Conservation (phyloP, 2,888 invertebrate species). For the Steromphala cineraria region DNA sequence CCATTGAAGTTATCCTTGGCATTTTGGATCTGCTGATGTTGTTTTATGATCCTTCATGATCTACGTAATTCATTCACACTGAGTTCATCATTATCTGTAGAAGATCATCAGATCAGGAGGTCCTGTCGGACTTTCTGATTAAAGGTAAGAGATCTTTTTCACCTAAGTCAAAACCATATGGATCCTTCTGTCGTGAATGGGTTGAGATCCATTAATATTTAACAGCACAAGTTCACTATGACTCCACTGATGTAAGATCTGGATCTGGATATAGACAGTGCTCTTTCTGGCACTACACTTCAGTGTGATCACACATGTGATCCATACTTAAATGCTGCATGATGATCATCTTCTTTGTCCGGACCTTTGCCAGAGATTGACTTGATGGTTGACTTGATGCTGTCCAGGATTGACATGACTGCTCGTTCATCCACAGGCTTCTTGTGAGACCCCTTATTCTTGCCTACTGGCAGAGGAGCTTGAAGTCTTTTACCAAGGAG, state of each 20-base stretch:
- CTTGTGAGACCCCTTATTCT: constrained; percentile 26
- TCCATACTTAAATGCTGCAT: neutral
- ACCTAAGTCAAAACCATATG: neutral
- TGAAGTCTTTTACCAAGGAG: constrained; percentile 30
- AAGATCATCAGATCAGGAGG: too few relatives aligned
- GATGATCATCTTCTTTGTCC: constrained; percentile 41
- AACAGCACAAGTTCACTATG: neutral
- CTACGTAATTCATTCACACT: too few relatives aligned
- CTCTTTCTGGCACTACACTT: too few relatives aligned
- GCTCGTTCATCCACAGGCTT: constrained; percentile 41
- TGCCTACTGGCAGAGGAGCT: constrained; percentile 30
- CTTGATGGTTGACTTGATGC: constrained; percentile 50
- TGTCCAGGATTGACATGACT: constrained; percentile 43
- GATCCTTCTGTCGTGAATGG: neutral
- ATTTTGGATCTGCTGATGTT: too few relatives aligned
- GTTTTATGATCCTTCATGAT: too few relatives aligned
- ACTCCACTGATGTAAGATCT: neutral
- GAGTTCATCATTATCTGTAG: too few relatives aligned
- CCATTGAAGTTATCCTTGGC: too few relatives aligned
- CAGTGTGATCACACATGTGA: neutral
- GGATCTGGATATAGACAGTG: too few relatives aligned
- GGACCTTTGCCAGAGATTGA: constrained; percentile 48
- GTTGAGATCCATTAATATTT: neutral
- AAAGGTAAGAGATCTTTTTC: neutral
- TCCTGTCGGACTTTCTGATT: too few relatives aligned